phyloP scores from a whole-genome alignment of 2,113 vertebrate genomes.

The Lophura nycthemera region DNA sequence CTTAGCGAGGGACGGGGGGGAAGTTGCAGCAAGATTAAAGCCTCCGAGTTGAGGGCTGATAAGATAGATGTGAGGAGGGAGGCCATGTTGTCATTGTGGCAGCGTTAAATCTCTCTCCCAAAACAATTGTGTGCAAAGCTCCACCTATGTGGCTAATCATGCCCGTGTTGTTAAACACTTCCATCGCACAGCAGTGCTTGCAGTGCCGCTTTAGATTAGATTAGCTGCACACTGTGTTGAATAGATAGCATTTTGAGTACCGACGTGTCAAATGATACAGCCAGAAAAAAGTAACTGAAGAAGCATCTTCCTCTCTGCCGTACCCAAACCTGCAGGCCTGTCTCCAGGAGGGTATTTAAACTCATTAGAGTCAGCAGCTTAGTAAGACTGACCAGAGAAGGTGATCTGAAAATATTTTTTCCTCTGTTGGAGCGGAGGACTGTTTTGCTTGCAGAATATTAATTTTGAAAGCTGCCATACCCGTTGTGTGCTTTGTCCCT shows the following conservation, averaged over 20 bases:
- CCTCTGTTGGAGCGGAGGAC: not conserved
- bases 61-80: constrained; percentile 45
- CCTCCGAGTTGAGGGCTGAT: not conserved
- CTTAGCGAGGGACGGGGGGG: not conserved
- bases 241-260: constrained; percentile 64
- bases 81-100: constrained; percentile 18
- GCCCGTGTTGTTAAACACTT: constrained; percentile 62
- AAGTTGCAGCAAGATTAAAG: constrained; percentile 24
- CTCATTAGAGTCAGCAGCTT: not conserved
- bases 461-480: not conserved
- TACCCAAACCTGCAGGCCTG: constrained; percentile 2
- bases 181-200: constrained; percentile 56
- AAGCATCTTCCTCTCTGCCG: not conserved
- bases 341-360: constrained; percentile 34
- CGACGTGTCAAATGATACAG: constrained; percentile 61
- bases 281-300: not conserved
- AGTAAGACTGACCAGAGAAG: not conserved
- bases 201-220: constrained; percentile 64
- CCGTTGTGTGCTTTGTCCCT: not conserved
- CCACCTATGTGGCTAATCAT: constrained; percentile 70
- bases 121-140: constrained; percentile 61
- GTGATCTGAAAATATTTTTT: not conserved
- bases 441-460: not conserved
- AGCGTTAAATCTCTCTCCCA: constrained; percentile 32
- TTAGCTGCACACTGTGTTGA: constrained; percentile 73